Base-by-base conservation (phyloP, 1,140 invertebrate genomes). In the Rhopalosiphum maidis region DNA sequence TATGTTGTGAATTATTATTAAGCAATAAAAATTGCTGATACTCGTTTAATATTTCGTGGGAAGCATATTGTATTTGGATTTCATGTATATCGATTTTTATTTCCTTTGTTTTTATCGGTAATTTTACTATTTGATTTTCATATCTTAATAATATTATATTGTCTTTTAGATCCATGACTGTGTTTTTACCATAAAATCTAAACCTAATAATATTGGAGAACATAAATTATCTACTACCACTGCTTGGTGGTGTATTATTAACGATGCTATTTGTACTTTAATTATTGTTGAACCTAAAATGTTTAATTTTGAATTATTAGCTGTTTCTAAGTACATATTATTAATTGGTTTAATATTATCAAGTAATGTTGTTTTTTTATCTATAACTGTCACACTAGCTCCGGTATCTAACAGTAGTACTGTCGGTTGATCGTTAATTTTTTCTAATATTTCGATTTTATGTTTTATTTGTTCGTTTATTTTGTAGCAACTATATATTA, bases 171-270 rank as follows among this genome's bases (percentile, higher is more conserved):
- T 77, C 30, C 11, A 77, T 77, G 30, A 77, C 15, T n/a, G 30
- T 77, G n/a, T n/a, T 77, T n/a, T 77, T 35, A n/a, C 15, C 9
- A 37, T n/a, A n/a, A 77, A 77, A 77, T 77, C 68, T n/a, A 77
- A 11, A n/a, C 68, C 68, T n/a, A 77, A 18, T 77, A 77, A 77
- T 7, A 77, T 77, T 77, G 68, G 68, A 11, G 68, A 35, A 11
- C 68, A 77, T 35, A 77, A 77, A 77, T 77, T 77, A 18, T 77
- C 68, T n/a, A 77, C 68, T 77, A 77, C n/a, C n/a, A 77, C n/a
- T n/a, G 30, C 30, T 11, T 77, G 25, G 3, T 77, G 9, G 2
- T 77, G 25, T 35, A 77, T 35, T 77, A n/a, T 30, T n/a, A 77
- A 11, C 9, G 4, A n/a, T 30, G 30, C 35, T 21, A 82, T 82